Evolutionary conservation across 2,113 vertebrate genomes (phyloP), one percentile per base, ranked within the genome.

Genomic region (Cairina moschata): DNA sequence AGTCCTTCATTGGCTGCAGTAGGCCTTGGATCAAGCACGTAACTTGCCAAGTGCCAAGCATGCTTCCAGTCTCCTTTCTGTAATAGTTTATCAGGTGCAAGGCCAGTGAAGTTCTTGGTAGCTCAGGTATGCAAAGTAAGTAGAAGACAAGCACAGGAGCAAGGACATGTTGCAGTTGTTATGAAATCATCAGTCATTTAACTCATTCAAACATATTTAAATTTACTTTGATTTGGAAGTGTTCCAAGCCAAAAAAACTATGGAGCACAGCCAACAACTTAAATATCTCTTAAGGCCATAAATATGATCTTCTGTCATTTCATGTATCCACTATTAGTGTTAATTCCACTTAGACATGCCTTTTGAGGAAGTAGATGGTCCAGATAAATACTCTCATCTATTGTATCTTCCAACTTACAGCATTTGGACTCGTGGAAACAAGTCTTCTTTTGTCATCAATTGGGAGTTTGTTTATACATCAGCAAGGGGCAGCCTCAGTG

Each of bases 141-240:
- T 38, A 32, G 29, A 29, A 67, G 36, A 63, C 40, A 9, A 42
- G 7, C 31, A 74, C 17, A 68, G 20, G 10, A 66, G 31, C 9
- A 87, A 95, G 32, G 52, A 86, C 23, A 21, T 56, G 55, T 3
- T 62, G 2, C 34, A 6, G 11, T 8, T n/a, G 28, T 91, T 63
- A 54, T 3, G 17, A 92, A 88, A 55, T 72, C 73, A 93, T 74
- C 22, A 75, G 31, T 83, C 34, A 52, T 46, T 91, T 32, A 8
- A 48, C 83, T 95, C 14, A 4, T 79, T 77, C n/a, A 67, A 81
- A 48, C 16, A 31, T 63, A 65, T 71, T 95, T 81, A n/a, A 71
- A 85, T 93, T 86, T 93, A n/a, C 28, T 96, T 95, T 82, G 40
- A 91, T 86, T 34, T 91, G 17, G 75, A 76, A 58, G 31, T 65